Evolutionary conservation across 2,888 invertebrate species (phyloP), one percentile per base, ranked within the genome.

Genomic region (Drosophila anceps): DNA sequence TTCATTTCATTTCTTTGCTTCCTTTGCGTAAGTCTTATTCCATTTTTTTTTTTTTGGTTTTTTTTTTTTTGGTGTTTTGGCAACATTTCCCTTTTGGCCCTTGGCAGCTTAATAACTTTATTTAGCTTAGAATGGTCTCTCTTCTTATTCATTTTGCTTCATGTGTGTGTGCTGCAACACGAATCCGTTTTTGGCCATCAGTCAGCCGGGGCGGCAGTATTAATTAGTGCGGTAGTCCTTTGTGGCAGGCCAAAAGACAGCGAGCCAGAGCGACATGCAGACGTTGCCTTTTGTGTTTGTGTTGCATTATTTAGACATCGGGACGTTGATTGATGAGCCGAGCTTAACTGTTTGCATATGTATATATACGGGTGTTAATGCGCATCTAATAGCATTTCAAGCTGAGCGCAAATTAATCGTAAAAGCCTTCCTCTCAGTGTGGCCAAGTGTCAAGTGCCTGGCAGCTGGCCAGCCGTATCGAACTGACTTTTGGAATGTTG

Each of bases 151-250:
- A 20, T 39, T 29, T 55, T 41, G 15, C 27, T 3, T 9, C n/a
- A n/a, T 68, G 46, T 51, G 27, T 72, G 67, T 66, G 60, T 60
- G 57, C n/a, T 77, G 68, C 64, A 67, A 63, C 71, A 66, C 65
- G 63, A 72, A 73, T 57, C 61, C 69, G 65, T 65, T 66, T 60
- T 68, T 35, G 61, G 44, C 62, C 78, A 71, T 75, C 73, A 81
- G 64, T 76, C 63, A 65, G 77, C 24, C 62, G 63, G 75, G 69
- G 79, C 82, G 81, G 79, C 76, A 73, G 82, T 85, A 85, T 85
- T 85, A 85, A 85, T 85, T 85, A 85, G 90, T 82, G 90, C 77
- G 88, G 88, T 85, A 84, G 84, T 85, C 85, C 88, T 85, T 87
- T 85, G 79, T 89, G 84, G 82, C 73, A 77, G 70, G 43, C 70